Base-by-base conservation (phyloP, 1,140 invertebrate genomes). In the Bacillus rossius region DNA sequence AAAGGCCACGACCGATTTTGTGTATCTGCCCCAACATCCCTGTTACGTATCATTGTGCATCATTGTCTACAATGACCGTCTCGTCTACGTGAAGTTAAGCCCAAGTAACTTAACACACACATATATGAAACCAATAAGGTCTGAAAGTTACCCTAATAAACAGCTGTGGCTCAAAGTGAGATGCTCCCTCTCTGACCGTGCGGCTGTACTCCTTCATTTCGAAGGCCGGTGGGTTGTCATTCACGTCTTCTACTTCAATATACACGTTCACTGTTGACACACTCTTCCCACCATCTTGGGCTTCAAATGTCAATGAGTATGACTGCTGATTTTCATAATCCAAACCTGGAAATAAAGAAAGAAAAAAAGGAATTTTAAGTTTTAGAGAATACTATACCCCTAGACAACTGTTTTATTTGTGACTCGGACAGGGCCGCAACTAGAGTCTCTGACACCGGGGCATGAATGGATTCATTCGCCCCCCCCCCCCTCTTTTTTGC, bases 211-310 rank as follows among this genome's bases (percentile, higher is more conserved):
- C 83, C 0, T 71, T 64, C 25, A 81, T 76, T 53, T 89, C 84
- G 71, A 94, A 94, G 0, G 79, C 66, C 0, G 92, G 92, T 38
- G 81, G 79, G 65, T 94, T 94, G 67, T 96, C 92, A 68, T 94
- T 94, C 0, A 88, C 81, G 67, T 92, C 89, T 4, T 84, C 67
- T 0, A 91, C 73, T 42, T 88, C 85, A 8, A 94, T 79, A 13
- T 84, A 82, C 29, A 84, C 77, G 71, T 82, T 87, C 0, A 82
- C 82, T 22, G 84, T 81, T 0, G 84, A 80, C 3, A 85, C 77
- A 62, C 79, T 80, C 0, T 85, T 87, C 0, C 89, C 88, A 1
- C 88, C 87, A 68, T 92, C 90, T 53, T 79, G 82, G 1, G 88
- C 89, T 55, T 89, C 84, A 43, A 90, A 77, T 0, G 85, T 89